Evolutionary conservation across 1,140 invertebrate genomes (phyloP), one percentile per base, ranked within the genome.

Genomic region (Pachypsylla venusta): DNA sequence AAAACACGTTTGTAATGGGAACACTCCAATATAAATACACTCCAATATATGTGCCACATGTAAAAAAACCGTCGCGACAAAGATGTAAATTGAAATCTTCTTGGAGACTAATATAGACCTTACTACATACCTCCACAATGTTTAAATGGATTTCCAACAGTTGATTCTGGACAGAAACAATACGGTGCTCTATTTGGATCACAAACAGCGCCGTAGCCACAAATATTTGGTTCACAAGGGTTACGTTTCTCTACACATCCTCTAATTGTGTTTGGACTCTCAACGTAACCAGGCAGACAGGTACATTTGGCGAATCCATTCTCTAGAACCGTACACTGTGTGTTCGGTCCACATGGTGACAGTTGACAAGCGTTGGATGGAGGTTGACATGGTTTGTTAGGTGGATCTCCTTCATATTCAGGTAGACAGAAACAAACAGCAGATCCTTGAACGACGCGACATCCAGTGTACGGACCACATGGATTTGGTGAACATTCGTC

Each of bases 271-370:
- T 91, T 91, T 1, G 86, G 86, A 69, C 84, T 87, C 73, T 91
- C 89, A 13, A 90, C 76, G 67, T 80, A 91, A 19, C 87, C 87
- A 59, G 81, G 75, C 58, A 89, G 73, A 67, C 89, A 93, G 1
- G 86, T 89, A 68, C 89, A 93, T 70, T 90, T 89, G 0, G 87
- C 81, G 67, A 88, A 85, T 35, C 88, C 87, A 67, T 89, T 89
- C n/a, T 76, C 74, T 13, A 88, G 69, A 19, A 89, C 74, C 1
- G 84, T 77, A 67, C 89, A 93, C 66, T 89, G 83, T 2, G 89
- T 92, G 65, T 92, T 92, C 2, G 84, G 85, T 12, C 89, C 89
- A 69, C 89, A 93, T 0, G 87, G 87, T 28, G 85, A 89, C 16
- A 87, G 84, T 61, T 84, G 80, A 65, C 89, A 93, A 1, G 87